These are phyloP conservation scores for Leptura quadrifasciata DNA, from an alignment of 2,888 invertebrate species.

Conservation along the genomic window DNA sequence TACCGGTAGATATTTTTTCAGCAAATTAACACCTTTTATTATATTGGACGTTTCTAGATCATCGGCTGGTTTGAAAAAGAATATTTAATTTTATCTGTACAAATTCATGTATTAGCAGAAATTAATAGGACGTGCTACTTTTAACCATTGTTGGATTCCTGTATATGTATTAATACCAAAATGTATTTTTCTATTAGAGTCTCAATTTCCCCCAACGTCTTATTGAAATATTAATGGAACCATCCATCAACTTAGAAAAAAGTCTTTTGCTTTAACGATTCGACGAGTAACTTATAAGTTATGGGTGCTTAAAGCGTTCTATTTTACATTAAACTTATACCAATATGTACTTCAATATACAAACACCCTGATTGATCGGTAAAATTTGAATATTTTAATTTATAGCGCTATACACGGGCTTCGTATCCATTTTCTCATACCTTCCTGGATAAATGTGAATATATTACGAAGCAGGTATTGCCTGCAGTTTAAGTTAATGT, in stretches of 20 bases:
- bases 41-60: too few species aligned
- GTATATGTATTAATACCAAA: too few species aligned
- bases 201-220: background rate
- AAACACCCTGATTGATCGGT: background rate
- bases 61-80: too few species aligned
- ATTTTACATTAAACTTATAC: background rate
- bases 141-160: too few species aligned
- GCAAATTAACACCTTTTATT: too few species aligned
- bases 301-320: background rate
- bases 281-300: background rate
- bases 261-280: background rate
- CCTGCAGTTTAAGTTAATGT: too few species aligned
- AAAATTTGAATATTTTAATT: constrained; percentile 7
- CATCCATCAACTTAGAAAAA: background rate
- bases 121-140: too few species aligned
- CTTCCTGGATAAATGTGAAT: background rate
- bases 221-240: background rate
- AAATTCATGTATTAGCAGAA: too few species aligned
- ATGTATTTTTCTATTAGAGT: background rate
- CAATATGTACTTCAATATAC: constrained; percentile 1
- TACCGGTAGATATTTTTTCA: too few species aligned
- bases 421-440: background rate
- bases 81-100: too few species aligned
- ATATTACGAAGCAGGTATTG: background rate
- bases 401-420: background rate